Percentiles rank a stretch among this genome's conserved stretches.
phyloP scores from a whole-genome alignment of 2,113 vertebrate genomes.

The Gymnogyps californianus region DNA sequence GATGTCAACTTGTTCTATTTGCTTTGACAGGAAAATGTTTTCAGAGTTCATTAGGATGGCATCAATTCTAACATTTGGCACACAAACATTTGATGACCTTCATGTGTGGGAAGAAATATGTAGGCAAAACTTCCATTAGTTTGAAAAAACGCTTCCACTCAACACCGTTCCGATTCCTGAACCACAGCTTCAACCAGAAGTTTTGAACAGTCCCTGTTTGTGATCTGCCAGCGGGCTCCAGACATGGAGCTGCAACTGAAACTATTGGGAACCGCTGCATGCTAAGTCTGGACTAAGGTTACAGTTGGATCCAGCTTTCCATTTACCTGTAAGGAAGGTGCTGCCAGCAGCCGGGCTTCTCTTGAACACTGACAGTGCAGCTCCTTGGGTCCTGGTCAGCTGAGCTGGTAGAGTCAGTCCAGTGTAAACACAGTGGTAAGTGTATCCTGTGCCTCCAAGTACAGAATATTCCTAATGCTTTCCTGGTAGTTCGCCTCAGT shows the following conservation, averaged over 20 bases:
- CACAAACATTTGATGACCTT: slow-evolving; percentile 63
- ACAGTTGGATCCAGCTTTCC: background rate
- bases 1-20: slow-evolving; percentile 64
- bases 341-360: background rate
- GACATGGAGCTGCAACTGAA: background rate
- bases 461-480: background rate
- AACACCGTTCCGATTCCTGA: background rate
- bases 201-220: background rate
- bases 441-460: background rate
- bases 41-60: slow-evolving; percentile 70
- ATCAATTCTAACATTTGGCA: slow-evolving; percentile 68
- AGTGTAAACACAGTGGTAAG: background rate
- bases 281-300: background rate
- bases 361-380: background rate
- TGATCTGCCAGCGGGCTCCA: background rate
- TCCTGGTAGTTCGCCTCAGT: background rate
- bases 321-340: background rate
- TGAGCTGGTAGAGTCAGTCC: background rate
- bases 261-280: background rate
- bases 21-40: slow-evolving; percentile 70
- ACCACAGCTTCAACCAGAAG: background rate
- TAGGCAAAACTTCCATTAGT: slow-evolving; percentile 64
- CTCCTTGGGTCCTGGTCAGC: background rate
- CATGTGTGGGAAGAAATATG: slow-evolving; percentile 63
- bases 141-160: slow-evolving; percentile 47